A percentile compares a stretch with the other conserved stretches of the same genome.
Evolutionary conservation across 1,140 invertebrate species (phyloP).

Genomic region (Galleria mellonella): DNA sequence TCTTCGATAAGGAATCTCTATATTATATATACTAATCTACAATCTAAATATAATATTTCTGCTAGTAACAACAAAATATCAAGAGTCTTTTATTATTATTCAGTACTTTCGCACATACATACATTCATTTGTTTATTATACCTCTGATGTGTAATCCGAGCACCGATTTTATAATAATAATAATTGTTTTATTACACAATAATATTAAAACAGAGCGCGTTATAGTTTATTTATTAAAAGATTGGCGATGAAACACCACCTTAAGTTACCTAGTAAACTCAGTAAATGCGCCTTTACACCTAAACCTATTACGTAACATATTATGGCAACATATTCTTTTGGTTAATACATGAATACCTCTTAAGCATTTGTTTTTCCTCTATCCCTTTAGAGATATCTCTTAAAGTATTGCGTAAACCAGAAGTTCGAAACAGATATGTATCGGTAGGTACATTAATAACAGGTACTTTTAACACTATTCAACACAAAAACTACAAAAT

Average conservation of each 20-base stretch:
- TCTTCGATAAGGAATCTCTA: slow-evolving; percentile 3
- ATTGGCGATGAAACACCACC: no score
- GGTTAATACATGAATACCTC: slow-evolving; percentile 49
- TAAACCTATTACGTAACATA: slow-evolving; percentile 48
- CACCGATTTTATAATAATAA: slow-evolving; percentile 40
- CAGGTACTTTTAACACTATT: slow-evolving; percentile 33
- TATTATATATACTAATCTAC: slow-evolving; percentile 20
- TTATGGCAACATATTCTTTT: slow-evolving; percentile 67
- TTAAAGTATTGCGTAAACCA: slow-evolving; percentile 10
- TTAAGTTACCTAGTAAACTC: no score
- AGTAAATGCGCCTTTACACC: slow-evolving; percentile 12
- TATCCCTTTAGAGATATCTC: not conserved
- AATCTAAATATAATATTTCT: slow-evolving; percentile 24
- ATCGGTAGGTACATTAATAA: slow-evolving; percentile 34
- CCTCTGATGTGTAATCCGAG: slow-evolving; percentile 50
- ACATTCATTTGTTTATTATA: slow-evolving; percentile 29
- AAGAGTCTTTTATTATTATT: slow-evolving; percentile 22
- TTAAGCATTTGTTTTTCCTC: no score
- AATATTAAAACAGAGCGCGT: no score
- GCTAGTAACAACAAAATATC: slow-evolving; percentile 34
- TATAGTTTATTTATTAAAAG: no score
- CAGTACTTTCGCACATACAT: slow-evolving; percentile 27
- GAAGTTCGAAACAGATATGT: slow-evolving; percentile 38
- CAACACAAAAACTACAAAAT: slow-evolving; percentile 32
- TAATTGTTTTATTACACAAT: no score